These are phyloP conservation scores for Apis florea DNA, from an alignment of 1,140 invertebrate genomes.

Conservation along the genomic window DNA sequence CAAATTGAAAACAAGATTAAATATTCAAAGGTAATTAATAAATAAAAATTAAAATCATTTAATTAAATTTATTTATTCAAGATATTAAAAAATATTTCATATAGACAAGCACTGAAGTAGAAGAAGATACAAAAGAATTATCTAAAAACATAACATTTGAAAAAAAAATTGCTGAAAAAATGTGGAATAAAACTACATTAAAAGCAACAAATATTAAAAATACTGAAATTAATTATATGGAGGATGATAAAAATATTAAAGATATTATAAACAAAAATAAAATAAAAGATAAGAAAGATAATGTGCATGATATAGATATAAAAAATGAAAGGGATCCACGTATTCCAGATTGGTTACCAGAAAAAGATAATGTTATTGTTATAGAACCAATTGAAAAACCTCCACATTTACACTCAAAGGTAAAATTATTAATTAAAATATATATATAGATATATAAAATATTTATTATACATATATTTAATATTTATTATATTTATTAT, in stretches of 20 bases:
- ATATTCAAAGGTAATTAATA: slow-evolving; percentile 66
- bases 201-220: slow-evolving; percentile 27
- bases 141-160: slow-evolving; percentile 40
- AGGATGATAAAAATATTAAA: not conserved
- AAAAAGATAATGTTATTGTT: slow-evolving; percentile 79
- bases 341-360: slow-evolving; percentile 76
- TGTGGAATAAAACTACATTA: slow-evolving; percentile 28
- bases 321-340: slow-evolving; percentile 55
- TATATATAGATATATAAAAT: too few species aligned
- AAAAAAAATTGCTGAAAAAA: slow-evolving; percentile 62
- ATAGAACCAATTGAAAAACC: slow-evolving; percentile 83
- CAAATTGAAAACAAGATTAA: slow-evolving; percentile 82
- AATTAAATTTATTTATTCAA: slow-evolving; percentile 14
- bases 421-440: slow-evolving; percentile 63
- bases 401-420: slow-evolving; percentile 84
- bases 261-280: not conserved
- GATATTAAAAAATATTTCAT: slow-evolving; percentile 26
- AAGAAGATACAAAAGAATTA: not conserved
- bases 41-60: slow-evolving; percentile 1
- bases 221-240: not conserved
- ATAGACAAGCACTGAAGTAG: slow-evolving; percentile 48
- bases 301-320: not conserved
- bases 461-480: too few species aligned
- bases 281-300: not conserved
- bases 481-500: too few species aligned